A percentile compares a stretch with the other conserved stretches of the same genome.
Evolutionary conservation across 2,797 vertebrate genomes (phyloP).

Genomic region (Cuniculus paca): DNA sequence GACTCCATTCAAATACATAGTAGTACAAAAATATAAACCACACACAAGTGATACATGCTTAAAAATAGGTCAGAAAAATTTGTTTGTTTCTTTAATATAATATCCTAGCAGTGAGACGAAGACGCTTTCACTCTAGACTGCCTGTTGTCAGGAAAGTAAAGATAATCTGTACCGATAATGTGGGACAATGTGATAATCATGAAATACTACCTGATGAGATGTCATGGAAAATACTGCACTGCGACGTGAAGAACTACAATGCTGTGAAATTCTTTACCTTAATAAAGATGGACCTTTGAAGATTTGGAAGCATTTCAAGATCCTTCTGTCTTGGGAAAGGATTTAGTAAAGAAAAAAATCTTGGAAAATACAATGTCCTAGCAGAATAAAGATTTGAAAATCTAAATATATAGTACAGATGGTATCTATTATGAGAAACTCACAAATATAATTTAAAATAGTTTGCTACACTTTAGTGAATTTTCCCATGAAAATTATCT

Average conservation of each 20-base stretch:
- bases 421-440: not conserved
- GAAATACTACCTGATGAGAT: not conserved
- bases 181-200: not conserved
- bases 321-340: not conserved
- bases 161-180: not conserved
- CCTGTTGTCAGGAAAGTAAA: not conserved
- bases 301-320: not conserved
- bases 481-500: not conserved
- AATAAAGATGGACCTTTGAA: not conserved
- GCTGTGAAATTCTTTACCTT: not conserved
- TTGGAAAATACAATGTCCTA: not conserved
- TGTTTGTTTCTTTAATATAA: not conserved
- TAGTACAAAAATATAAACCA: not conserved
- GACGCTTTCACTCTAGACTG: not conserved
- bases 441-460: conserved; percentile 27
- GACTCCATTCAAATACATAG: not conserved
- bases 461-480: not conserved
- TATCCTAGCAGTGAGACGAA: not conserved
- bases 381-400: conserved; percentile 2
- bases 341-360: conserved; percentile 2
- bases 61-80: conserved; percentile 31
- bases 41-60: not conserved
- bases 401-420: not conserved
- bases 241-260: not conserved
- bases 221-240: not conserved